These are phyloP conservation scores for Nicator chloris DNA, from an alignment of 2,113 vertebrate genomes.

Conservation along the genomic window DNA sequence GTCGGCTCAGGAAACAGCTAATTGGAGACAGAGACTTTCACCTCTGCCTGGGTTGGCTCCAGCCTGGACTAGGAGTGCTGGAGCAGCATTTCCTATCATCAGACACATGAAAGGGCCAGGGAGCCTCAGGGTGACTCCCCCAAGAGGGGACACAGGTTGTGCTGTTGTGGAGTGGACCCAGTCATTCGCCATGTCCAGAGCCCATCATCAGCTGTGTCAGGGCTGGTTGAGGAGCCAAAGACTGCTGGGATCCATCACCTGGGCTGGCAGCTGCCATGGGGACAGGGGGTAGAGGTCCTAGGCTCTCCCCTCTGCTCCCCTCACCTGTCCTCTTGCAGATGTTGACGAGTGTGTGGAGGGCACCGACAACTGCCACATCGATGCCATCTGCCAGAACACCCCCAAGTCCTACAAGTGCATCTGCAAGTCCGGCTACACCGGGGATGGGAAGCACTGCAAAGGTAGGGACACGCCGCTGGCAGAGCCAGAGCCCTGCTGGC, in stretches of 20 bases:
- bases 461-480: constrained; percentile 68
- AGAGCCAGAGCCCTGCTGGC: accelerated
- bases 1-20: constrained; percentile 17
- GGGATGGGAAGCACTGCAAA: constrained; percentile 97
- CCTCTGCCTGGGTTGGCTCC: constrained; percentile 13
- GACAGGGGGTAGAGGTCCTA: accelerated
- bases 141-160: background rate
- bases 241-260: background rate
- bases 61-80: background rate
- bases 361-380: constrained; percentile 94
- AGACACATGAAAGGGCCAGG: background rate
- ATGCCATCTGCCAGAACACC: constrained; percentile 97
- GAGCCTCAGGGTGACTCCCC: background rate
- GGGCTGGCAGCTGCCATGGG: background rate
- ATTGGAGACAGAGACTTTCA: constrained; percentile 43
- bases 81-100: background rate
- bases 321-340: constrained; percentile 72
- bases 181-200: background rate
- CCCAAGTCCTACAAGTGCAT: constrained; percentile 95
- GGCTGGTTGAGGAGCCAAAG: background rate
- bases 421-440: constrained; percentile 95
- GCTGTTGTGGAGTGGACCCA: background rate
- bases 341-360: constrained; percentile 92
- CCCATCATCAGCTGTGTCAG: background rate
- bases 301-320: background rate